A percentile compares a stretch with the other conserved stretches of the same genome.
Evolutionary conservation across 2,113 vertebrate genomes (phyloP).

Genomic region (Speoplatyrhinus poulsoni): DNA sequence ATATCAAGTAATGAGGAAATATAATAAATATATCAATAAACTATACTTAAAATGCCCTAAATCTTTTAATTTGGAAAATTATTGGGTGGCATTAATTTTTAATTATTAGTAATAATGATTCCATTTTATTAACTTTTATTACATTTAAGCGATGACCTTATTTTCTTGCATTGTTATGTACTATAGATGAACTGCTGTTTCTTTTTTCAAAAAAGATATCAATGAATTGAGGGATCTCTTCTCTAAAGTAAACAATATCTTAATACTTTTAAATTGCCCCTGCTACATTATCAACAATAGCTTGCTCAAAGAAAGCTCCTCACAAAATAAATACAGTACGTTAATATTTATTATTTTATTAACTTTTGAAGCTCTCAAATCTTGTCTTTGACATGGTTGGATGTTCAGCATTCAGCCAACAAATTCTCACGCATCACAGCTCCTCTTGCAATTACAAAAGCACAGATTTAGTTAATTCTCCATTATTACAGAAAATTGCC

Average conservation of each 20-base stretch:
- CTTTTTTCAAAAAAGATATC: not conserved
- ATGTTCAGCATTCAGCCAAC: conserved; percentile 22
- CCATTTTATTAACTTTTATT: too few species aligned
- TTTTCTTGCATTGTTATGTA: too few species aligned
- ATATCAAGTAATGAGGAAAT: too few species aligned
- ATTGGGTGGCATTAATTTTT: too few species aligned
- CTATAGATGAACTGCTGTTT: too few species aligned
- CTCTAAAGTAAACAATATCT: conserved; percentile 13
- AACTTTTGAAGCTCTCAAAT: conserved; percentile 14
- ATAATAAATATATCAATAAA: too few species aligned
- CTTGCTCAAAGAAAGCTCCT: conserved; percentile 19
- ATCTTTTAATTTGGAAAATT: too few species aligned
- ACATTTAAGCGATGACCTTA: too few species aligned
- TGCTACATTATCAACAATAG: not conserved
- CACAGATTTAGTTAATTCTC: conserved; percentile 14
- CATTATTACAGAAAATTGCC: conserved; percentile 21
- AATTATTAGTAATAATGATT: too few species aligned
- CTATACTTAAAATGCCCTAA: too few species aligned
- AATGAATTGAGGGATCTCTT: conserved; percentile 18
- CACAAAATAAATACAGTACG: conserved; percentile 23
- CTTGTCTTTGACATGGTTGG: conserved; percentile 11
- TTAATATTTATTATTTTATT: conserved; percentile 15
- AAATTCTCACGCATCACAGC: conserved; percentile 16
- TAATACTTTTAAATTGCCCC: conserved; percentile 11
- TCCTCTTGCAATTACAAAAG: not conserved